phyloP scores from a whole-genome alignment of 2,797 vertebrate species.

The Pangasius macronema region DNA sequence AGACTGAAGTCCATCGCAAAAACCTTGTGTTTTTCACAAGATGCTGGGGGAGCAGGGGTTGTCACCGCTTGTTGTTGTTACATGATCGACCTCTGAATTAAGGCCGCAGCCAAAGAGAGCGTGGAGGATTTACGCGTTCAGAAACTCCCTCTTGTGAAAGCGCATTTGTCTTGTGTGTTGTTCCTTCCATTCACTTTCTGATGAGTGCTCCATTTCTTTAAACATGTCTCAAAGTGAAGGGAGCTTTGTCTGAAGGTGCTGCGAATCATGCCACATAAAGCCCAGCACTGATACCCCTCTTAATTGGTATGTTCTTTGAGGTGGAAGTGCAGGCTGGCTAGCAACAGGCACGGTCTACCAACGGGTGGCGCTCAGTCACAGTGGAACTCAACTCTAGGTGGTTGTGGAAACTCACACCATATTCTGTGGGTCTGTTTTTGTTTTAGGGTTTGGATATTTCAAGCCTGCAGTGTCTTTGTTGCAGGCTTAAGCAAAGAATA shows the following conservation, averaged over 20 bases:
- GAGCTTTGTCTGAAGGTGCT: conserved; percentile 54
- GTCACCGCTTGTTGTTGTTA: conserved; percentile 61
- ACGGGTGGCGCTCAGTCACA: conserved; percentile 60
- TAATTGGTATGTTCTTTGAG: conserved; percentile 45
- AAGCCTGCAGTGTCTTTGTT: neutral
- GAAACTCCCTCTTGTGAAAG: conserved; percentile 69
- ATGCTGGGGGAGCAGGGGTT: conserved; percentile 49
- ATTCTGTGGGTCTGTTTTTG: conserved; percentile 28
- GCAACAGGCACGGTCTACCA: conserved; percentile 38
- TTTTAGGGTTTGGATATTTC: conserved; percentile 16
- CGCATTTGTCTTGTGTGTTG: conserved; percentile 64
- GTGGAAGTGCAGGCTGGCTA: conserved; percentile 3
- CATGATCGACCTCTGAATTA: conserved; percentile 70
- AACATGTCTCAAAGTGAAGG: conserved; percentile 60
- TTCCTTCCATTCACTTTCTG: conserved; percentile 65
- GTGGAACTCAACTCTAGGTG: conserved; percentile 36
- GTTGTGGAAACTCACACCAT: conserved; percentile 12
- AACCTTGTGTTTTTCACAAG: conserved; percentile 54
- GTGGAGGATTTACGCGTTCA: conserved; percentile 68
- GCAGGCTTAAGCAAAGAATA: neutral
- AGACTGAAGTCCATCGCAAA: conserved; percentile 44
- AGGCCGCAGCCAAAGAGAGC: conserved; percentile 68
- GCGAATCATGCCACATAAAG: conserved; percentile 40
- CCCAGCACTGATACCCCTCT: conserved; percentile 43
- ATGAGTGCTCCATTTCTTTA: conserved; percentile 57